Conservation (phyloP, 2,888 invertebrate species). For the Drosophila kuntzei region DNA sequence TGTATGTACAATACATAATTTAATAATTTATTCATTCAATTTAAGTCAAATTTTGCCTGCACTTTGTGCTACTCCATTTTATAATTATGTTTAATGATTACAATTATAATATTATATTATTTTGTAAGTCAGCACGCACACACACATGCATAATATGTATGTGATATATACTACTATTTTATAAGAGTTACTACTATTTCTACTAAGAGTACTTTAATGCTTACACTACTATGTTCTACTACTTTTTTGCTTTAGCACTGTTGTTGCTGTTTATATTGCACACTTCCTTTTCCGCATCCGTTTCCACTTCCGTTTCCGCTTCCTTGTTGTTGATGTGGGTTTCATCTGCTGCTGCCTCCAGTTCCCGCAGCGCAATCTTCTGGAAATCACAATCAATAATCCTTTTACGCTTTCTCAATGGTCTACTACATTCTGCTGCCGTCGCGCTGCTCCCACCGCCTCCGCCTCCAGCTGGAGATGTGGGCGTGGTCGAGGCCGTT, state of each 20-base stretch:
- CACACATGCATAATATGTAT: conserved; percentile 30
- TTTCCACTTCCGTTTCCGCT: conserved; percentile 1
- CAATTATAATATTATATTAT: conserved; percentile 24
- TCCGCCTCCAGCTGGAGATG: conserved; percentile 62
- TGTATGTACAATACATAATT: conserved; percentile 35
- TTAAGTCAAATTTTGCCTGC: conserved; percentile 31
- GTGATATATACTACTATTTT: conserved; percentile 30
- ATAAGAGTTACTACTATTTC: conserved; percentile 40
- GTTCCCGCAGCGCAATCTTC: conserved; percentile 72
- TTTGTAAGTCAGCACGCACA: conserved; percentile 53
- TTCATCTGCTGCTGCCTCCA: conserved; percentile 34
- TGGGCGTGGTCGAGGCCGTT: conserved; percentile 27
- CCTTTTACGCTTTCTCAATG: conserved; percentile 88
- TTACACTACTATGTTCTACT: conserved; percentile 33
- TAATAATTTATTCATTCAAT: conserved; percentile 57
- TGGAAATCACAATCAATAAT: conserved; percentile 87
- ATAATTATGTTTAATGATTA: conserved; percentile 18
- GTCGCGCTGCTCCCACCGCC: conserved; percentile 77
- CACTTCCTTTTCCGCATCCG: conserved; percentile 26
- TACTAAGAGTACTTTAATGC: conserved; percentile 28
- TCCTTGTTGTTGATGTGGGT: background rate
- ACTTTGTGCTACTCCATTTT: conserved; percentile 45
- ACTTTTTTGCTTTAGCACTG: conserved; percentile 74
- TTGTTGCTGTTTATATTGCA: conserved; percentile 61
- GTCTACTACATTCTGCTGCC: conserved; percentile 87